Evolutionary conservation across 1,140 invertebrate genomes (phyloP), one percentile per base, ranked within the genome.

Genomic region (Phthorimaea operculella): DNA sequence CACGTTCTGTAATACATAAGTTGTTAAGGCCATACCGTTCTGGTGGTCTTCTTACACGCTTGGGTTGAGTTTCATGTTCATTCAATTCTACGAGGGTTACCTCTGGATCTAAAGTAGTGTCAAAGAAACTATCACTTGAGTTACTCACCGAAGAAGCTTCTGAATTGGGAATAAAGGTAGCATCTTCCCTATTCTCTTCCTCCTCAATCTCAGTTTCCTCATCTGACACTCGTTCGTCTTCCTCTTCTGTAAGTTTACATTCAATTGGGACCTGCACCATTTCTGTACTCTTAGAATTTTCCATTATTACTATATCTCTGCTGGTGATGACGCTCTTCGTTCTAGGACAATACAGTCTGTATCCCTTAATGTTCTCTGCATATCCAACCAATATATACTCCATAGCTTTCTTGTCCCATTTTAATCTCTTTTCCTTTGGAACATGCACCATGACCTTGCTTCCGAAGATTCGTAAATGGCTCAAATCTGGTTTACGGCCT

Each of bases 361-460:
- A 79, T 11, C 64, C 74, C 47, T 76, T 76, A 6, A 62, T 55
- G 34, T 62, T 51, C 21, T 68, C 57, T 16, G 51, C 28, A 60
- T 69, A 84, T 45, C 77, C 79, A 54, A 83, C 63, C 49, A 84
- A 61, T n/a, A 77, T 58, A 4, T 34, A 14, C 58, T 68, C 52
- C 16, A 49, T 42, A 11, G 59, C 28, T 54, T 64, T 72, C 18
- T 53, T 58, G 44, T 68, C 65, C 54, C 53, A 66, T 55, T 70
- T 72, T 18, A 53, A 10, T 33, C 59, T 16, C 14, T 59, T 58
- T 53, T 62, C 10, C 55, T 69, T 70, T 2, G 62, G 59, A 8
- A 66, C 47, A 51, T 61, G 58, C 10, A 59, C 47, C 49, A 70
- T 62, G 0, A 63, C 68, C 34, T 18, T 55, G 45, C 57, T 63